Evolutionary conservation across 2,888 invertebrate species (phyloP).

Genomic region (Nomada flava): DNA sequence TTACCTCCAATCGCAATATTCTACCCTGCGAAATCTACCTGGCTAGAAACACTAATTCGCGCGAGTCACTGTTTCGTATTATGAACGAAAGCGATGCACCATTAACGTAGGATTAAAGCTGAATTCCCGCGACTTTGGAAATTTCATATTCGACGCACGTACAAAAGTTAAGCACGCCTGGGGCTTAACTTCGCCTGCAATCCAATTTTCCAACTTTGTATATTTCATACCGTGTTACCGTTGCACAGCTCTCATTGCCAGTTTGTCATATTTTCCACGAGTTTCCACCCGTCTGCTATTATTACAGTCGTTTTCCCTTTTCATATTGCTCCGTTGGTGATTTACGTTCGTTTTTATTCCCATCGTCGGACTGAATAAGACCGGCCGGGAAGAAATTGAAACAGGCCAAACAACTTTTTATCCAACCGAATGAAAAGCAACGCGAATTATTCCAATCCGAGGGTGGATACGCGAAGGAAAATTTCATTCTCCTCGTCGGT

Average conservation of each 20-base stretch:
- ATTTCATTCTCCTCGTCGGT: too few species aligned
- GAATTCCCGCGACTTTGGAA: constrained; percentile 46
- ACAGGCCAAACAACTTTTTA: neutral
- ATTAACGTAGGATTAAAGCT: constrained; percentile 56
- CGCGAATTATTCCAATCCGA: too few species aligned
- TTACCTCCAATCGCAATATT: too few species aligned
- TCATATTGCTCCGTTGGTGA: neutral
- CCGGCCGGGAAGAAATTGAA: neutral
- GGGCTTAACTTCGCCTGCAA: constrained; percentile 59
- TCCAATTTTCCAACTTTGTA: constrained; percentile 61
- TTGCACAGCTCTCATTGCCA: constrained; percentile 14
- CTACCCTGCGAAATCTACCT: too few species aligned
- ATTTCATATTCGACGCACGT: constrained; percentile 55
- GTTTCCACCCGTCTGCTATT: constrained; percentile 30
- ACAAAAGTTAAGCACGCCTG: constrained; percentile 50
- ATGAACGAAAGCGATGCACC: constrained; percentile 48
- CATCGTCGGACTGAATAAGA: too few species aligned
- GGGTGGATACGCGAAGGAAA: too few species aligned
- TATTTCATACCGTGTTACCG: constrained; percentile 48
- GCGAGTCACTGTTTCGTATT: constrained; percentile 21
- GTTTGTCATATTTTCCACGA: constrained; percentile 45
- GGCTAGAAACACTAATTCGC: too few species aligned
- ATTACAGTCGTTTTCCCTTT: constrained; percentile 27
- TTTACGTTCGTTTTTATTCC: neutral
- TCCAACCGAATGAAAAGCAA: neutral